These are phyloP conservation scores for Neostethus bicornis DNA, from an alignment of 2,797 vertebrate species.

Conservation along the genomic window DNA sequence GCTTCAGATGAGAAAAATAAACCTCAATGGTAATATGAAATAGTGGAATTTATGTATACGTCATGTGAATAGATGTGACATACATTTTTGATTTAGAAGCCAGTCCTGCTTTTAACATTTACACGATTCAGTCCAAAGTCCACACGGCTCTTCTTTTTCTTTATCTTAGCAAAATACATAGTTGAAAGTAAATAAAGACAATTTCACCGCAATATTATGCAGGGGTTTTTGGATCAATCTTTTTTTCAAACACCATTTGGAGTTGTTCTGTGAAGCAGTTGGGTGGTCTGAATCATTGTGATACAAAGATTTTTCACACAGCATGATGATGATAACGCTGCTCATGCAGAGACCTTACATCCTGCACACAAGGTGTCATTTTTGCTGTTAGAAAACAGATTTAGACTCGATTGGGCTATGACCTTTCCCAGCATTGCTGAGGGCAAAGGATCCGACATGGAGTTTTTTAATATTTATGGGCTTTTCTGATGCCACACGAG, in stretches of 20 bases:
- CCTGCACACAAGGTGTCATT: slow-evolving; percentile 54
- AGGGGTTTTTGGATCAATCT: slow-evolving; percentile 13
- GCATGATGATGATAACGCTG: slow-evolving; percentile 52
- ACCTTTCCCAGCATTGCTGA: slow-evolving; percentile 66
- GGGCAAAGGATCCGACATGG: slow-evolving; percentile 65
- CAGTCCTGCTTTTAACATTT: slow-evolving; percentile 44
- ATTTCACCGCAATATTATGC: slow-evolving; percentile 4
- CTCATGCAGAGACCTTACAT: slow-evolving; percentile 44
- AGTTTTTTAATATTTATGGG: slow-evolving; percentile 79
- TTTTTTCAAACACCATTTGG: slow-evolving; percentile 9
- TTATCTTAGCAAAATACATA: slow-evolving; percentile 4
- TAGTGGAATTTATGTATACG: slow-evolving; percentile 51
- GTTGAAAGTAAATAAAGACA: slow-evolving; percentile 8
- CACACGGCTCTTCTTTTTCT: slow-evolving; percentile 14
- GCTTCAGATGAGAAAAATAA: slow-evolving; percentile 50
- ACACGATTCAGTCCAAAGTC: slow-evolving; percentile 23
- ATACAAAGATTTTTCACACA: slow-evolving; percentile 45
- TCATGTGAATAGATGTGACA: slow-evolving; percentile 48
- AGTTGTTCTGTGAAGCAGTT: slow-evolving; percentile 16
- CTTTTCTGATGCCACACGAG: slow-evolving; percentile 77
- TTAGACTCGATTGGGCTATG: slow-evolving; percentile 68
- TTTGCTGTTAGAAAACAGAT: slow-evolving; percentile 67
- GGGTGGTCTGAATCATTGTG: slow-evolving; percentile 7
- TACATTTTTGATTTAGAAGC: slow-evolving; percentile 59
- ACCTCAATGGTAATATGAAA: slow-evolving; percentile 56